phyloP scores from a whole-genome alignment of 2,888 invertebrate species.

The Machimus rusticus region DNA sequence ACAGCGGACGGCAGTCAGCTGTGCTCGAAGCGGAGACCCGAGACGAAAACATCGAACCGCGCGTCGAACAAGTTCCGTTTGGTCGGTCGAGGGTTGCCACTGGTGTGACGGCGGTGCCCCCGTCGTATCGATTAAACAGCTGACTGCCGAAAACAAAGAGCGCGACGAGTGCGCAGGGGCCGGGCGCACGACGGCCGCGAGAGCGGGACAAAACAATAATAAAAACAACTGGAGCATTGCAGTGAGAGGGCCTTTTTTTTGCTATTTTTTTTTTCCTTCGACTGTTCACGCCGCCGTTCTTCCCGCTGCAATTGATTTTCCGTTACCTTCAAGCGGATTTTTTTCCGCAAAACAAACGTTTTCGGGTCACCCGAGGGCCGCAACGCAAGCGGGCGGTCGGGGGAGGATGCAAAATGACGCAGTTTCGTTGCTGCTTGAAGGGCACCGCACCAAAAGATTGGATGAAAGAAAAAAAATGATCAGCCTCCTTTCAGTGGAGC shows the following conservation, averaged over 20 bases:
- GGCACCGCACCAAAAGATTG: too few species aligned
- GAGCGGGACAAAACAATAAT: conserved; percentile 32
- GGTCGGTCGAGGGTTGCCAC: neutral
- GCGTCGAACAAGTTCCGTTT: neutral
- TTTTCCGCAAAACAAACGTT: neutral
- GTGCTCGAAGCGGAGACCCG: neutral
- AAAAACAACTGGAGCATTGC: conserved; percentile 37
- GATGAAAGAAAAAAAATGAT: neutral
- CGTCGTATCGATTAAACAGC: conserved; percentile 19
- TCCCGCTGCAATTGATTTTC: conserved; percentile 28
- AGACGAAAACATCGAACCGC: neutral
- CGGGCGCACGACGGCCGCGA: neutral
- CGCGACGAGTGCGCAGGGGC: neutral
- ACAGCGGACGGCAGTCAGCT: neutral
- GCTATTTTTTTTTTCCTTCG: neutral
- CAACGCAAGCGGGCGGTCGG: neutral
- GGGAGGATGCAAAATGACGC: neutral
- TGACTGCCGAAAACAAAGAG: conserved; percentile 27
- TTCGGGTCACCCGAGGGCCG: neutral
- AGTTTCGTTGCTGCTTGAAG: neutral
- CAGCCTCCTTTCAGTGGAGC: neutral
- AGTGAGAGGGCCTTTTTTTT: neutral
- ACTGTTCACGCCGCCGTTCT: neutral
- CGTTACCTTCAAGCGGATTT: neutral
- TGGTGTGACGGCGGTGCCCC: neutral